Evolutionary conservation across 1,140 invertebrate species (phyloP), one percentile per base, ranked within the genome.

Genomic region (Lasioglossum baleicum): DNA sequence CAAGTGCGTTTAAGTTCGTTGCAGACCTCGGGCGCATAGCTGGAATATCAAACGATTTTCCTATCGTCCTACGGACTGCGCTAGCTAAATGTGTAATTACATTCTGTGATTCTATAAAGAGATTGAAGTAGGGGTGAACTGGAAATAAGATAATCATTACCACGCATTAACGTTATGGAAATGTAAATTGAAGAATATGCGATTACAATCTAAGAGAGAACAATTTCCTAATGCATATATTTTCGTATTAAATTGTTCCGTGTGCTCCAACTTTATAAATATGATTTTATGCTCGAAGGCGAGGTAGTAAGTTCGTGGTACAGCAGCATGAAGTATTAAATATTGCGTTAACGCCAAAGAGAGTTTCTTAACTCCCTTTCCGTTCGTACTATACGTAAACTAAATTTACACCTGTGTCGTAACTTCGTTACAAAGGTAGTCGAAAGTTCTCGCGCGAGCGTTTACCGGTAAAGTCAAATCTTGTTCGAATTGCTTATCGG

Each of bases 1-100:
- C 64, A 75, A 26, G n/a, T 56, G 8, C 48, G 42, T 67, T 75
- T 58, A 75, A 67, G 31, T 58, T 56, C 31, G 51, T 31, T 42
- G 17, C 17, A 17, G 40, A 42, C 31, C 13, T 35, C 7, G 8
- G 44, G 35, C 2, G 63, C 31, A 22, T 42, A 64, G 22, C 1
- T 44, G n/a, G 73, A 75, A 58, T 67, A 75, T 17, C 35, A 67
- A 75, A 35, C 51, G 51, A 56, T 8, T 8, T 17, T 15, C 3
- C 8, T 51, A 66, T 4, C 63, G 40, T 26, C 7, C 8, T 7
- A 8, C 22, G 40, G 35, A 4, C 8, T 13, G 44, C 17, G 31
- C 13, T 11, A 1, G 31, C 15, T 65, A 40, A 75, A 67, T 42
- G n/a, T 2, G 8, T 15, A n/a, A 42, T 20, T 20, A 15, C 15